Evolutionary conservation across 2,113 vertebrate genomes (phyloP).

Genomic region (Pseudopodoces humilis): DNA sequence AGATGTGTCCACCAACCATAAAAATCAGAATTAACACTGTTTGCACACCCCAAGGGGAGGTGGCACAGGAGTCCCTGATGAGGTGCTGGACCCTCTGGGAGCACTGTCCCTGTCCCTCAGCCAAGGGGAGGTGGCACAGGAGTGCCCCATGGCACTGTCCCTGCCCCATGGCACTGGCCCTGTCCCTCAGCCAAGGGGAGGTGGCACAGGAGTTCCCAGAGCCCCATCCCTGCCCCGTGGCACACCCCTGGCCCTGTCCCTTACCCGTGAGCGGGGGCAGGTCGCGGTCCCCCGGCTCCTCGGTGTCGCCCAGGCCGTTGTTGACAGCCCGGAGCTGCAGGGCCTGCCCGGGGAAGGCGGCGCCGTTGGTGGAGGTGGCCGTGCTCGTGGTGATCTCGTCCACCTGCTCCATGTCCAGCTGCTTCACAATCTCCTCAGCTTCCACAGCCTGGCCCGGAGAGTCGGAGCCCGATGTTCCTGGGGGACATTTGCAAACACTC

Average conservation of each 20-base stretch:
- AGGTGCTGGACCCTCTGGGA: too few relatives aligned
- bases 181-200: too few relatives aligned
- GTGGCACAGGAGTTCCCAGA: too few relatives aligned
- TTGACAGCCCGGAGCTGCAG: slow-evolving; percentile 76
- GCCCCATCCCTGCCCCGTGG: too few relatives aligned
- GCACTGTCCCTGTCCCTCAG: not conserved
- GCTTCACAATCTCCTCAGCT: slow-evolving; percentile 94
- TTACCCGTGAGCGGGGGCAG: slow-evolving; percentile 92
- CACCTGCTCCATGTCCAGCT: slow-evolving; percentile 93
- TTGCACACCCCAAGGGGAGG: not conserved
- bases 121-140: not conserved
- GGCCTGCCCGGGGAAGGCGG: slow-evolving; percentile 73
- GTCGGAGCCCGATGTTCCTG: slow-evolving; percentile 90
- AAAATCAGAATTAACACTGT: accelerated
- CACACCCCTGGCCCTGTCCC: not conserved
- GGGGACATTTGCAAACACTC: not conserved
- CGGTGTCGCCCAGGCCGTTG: slow-evolving; percentile 78
- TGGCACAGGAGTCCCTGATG: too few relatives aligned
- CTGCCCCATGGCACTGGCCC: too few relatives aligned
- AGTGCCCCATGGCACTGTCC: too few relatives aligned
- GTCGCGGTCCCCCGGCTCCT: slow-evolving; percentile 83
- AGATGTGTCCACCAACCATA: not conserved
- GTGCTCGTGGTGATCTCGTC: slow-evolving; percentile 90
- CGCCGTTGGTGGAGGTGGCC: slow-evolving; percentile 81
- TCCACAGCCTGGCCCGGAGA: slow-evolving; percentile 93